Conservation (phyloP, 2,113 vertebrate species). For the Copsychus sechellarum region DNA sequence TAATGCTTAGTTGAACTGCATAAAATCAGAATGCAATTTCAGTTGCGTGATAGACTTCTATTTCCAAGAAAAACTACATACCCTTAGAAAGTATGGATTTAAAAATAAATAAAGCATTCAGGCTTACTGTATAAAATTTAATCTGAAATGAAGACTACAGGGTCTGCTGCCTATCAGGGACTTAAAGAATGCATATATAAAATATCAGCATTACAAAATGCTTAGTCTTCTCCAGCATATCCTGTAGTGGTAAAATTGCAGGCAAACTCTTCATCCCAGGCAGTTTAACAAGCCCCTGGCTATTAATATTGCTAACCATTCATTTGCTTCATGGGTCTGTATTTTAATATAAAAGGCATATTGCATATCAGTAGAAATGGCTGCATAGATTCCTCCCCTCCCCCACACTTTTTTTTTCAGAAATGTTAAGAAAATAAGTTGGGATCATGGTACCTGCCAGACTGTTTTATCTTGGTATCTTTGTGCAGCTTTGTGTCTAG, state of each 20-base stretch:
- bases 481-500: not conserved
- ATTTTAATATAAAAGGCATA: not conserved
- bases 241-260: not conserved
- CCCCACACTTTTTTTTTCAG: not conserved
- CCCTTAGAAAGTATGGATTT: conserved; percentile 15
- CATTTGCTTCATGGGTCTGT: not conserved
- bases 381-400: not conserved
- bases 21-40: conserved; percentile 41
- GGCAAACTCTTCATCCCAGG: not conserved
- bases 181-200: not conserved
- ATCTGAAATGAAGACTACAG: conserved; percentile 14
- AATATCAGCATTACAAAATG: not conserved
- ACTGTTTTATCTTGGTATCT: not conserved
- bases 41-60: not conserved
- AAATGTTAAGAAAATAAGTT: conserved; percentile 5
- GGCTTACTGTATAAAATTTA: not conserved
- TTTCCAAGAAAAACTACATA: not conserved
- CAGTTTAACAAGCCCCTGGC: not conserved
- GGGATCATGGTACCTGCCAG: not conserved
- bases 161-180: not conserved
- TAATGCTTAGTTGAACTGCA: not conserved
- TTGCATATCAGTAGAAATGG: not conserved
- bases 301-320: not conserved
- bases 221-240: not conserved
- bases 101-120: conserved; percentile 15